Percentiles rank a stretch among this genome's conserved stretches.
Conservation (phyloP, 2,797 vertebrate genomes). For the Sebastes dallii region DNA sequence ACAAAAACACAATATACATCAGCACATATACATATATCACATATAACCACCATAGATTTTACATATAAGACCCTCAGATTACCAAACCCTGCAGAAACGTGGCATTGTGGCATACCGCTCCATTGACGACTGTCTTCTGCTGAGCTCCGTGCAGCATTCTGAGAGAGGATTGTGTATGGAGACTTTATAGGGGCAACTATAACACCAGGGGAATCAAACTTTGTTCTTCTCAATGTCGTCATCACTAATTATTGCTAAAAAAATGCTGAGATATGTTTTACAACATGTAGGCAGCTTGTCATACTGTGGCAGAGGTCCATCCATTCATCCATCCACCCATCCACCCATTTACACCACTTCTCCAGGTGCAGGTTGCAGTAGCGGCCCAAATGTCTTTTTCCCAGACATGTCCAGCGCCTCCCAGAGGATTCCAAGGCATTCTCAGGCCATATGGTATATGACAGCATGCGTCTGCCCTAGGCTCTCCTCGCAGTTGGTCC, state of each 20-base stretch:
- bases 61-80: background rate
- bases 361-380: no score
- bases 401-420: no score
- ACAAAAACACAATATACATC: background rate
- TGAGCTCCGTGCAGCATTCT: background rate
- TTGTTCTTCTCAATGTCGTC: background rate
- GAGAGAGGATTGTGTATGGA: background rate
- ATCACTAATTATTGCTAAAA: background rate
- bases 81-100: background rate
- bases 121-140: background rate
- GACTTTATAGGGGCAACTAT: background rate
- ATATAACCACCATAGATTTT: background rate
- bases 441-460: no score
- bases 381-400: no score
- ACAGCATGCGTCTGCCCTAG: no score
- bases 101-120: background rate
- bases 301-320: no score
- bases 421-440: no score
- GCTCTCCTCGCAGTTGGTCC: no score
- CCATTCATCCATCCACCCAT: no score
- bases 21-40: background rate
- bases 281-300: no score
- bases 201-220: background rate
- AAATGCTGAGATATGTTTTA: no score
- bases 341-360: no score